These are phyloP conservation scores for Astropecten irregularis DNA, from an alignment of 53 echinoderm and acorn worm species.

Conservation along the genomic window DNA sequence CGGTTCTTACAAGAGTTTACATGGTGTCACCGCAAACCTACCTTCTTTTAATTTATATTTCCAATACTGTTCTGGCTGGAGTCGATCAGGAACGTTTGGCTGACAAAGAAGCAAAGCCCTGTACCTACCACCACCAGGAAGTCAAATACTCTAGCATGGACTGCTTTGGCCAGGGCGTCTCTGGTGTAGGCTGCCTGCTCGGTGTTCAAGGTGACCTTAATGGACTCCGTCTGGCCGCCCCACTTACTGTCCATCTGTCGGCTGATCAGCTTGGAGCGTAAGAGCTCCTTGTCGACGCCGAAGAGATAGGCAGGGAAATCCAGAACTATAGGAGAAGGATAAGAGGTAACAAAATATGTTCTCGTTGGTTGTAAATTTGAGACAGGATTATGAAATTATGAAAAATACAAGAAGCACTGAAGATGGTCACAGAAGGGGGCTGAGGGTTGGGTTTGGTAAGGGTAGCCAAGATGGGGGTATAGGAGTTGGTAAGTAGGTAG, in stretches of 20 bases:
- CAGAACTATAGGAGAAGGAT: constrained; percentile 68
- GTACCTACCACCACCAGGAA: constrained; percentile 82
- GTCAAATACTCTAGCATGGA: constrained; percentile 94
- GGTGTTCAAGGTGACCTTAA: constrained; percentile 88
- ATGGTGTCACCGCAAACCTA: too few relatives aligned
- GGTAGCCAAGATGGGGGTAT: too few relatives aligned
- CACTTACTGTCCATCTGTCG: constrained; percentile 97
- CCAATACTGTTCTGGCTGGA: too few relatives aligned
- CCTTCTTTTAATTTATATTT: too few relatives aligned
- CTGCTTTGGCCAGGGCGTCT: constrained; percentile 95
- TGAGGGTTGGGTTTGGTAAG: too few relatives aligned
- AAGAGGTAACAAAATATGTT: neutral
- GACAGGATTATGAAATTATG: too few relatives aligned
- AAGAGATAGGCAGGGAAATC: constrained; percentile 92
- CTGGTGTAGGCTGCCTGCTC: constrained; percentile 92
- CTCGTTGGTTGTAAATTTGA: too few relatives aligned
- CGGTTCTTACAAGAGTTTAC: too few relatives aligned
- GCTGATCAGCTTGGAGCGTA: constrained; percentile 86
- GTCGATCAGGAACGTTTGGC: too few relatives aligned
- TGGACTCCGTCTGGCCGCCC: constrained; percentile 90
- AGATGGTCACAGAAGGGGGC: neutral
- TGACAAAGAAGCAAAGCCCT: too few relatives aligned
- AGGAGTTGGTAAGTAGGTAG: too few relatives aligned
- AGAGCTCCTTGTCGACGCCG: constrained; percentile 60
- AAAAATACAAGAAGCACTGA: neutral